Evolutionary conservation across 2,797 vertebrate species (phyloP).

Genomic region (Catharus ustulatus): DNA sequence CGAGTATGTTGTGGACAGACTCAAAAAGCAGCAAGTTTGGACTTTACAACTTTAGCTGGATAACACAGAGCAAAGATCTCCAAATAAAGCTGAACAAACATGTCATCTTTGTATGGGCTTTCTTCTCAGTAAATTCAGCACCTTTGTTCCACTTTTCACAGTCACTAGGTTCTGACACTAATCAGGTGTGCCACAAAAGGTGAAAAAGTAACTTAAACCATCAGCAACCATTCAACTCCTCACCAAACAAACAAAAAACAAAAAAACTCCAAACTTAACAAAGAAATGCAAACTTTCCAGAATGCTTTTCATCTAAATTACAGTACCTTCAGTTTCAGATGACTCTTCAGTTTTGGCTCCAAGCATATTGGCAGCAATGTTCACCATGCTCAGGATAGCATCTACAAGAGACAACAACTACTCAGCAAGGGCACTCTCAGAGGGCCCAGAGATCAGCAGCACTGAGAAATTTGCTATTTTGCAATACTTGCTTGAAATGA

Average conservation of each 20-base stretch:
- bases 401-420: slow-evolving; percentile 78
- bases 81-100: not conserved
- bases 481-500: not conserved
- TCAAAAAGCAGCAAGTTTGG: not conserved
- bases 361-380: slow-evolving; percentile 97
- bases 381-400: slow-evolving; percentile 97
- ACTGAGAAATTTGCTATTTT: not conserved
- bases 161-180: not conserved
- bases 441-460: not conserved
- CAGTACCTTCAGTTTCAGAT: slow-evolving; percentile 83
- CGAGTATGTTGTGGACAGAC: not conserved
- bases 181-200: not conserved
- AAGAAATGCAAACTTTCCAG: not conserved
- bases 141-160: not conserved
- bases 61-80: not conserved
- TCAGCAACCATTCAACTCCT: not conserved
- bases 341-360: slow-evolving; percentile 88
- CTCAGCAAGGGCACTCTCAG: slow-evolving; percentile 6
- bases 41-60: not conserved
- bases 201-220: not conserved
- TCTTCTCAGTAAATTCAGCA: not conserved
- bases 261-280: not conserved
- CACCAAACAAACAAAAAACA: not conserved
- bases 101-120: not conserved
- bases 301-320: not conserved